phyloP scores from a whole-genome alignment of 2,888 invertebrate genomes.

The Stictocephala bisonia region DNA sequence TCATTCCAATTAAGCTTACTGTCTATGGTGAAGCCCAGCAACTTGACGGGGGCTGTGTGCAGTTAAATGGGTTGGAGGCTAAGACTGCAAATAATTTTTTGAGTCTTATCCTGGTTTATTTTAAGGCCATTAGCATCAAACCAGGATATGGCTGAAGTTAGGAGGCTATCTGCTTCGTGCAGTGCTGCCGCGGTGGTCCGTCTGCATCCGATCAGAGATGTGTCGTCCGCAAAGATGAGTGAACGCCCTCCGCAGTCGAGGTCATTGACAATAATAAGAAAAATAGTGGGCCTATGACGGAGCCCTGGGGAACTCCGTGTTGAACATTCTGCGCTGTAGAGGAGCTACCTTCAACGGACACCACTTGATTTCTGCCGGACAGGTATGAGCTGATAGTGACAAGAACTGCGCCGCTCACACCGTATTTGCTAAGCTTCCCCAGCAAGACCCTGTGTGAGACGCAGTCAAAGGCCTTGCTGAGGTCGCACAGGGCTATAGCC shows the following conservation, averaged over 20 bases:
- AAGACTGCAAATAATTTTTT: background rate
- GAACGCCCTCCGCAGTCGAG: background rate
- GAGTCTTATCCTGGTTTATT: background rate
- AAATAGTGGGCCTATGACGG: background rate
- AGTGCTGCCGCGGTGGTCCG: background rate
- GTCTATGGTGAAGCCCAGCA: too few species aligned
- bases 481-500: background rate
- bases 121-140: background rate
- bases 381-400: background rate
- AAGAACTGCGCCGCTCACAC: background rate
- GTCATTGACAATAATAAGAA: background rate
- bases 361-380: background rate
- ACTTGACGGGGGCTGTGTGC: background rate
- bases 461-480: constrained; percentile 15
- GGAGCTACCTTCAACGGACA: background rate
- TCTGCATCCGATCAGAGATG: background rate
- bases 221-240: background rate
- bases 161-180: background rate
- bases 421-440: background rate
- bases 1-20: too few species aligned
- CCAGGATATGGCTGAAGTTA: background rate
- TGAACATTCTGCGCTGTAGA: background rate
- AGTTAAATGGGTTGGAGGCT: background rate
- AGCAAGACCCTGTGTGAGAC: background rate
- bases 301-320: background rate